A percentile compares a stretch with the other conserved stretches of the same genome.
Evolutionary conservation across 2,888 invertebrate species (phyloP).

Genomic region (Drosophila antonietae): DNA sequence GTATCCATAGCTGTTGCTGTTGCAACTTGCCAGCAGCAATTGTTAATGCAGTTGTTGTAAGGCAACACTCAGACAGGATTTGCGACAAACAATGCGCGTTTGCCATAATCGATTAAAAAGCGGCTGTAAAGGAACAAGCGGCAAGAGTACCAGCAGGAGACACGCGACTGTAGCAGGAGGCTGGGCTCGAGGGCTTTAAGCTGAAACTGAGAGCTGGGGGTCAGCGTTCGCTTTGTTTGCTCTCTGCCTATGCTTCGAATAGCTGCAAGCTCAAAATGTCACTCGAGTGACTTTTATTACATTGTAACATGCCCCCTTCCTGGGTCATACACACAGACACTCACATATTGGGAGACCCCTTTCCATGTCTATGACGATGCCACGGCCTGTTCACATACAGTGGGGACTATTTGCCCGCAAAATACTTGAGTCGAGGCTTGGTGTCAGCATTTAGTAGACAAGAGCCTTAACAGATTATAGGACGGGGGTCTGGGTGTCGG

Average conservation of each 20-base stretch:
- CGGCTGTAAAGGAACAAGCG: conserved; percentile 55
- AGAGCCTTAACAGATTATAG: conserved; percentile 38
- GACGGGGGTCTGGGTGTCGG: conserved; percentile 14
- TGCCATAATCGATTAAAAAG: conserved; percentile 76
- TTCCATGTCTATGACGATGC: conserved; percentile 7
- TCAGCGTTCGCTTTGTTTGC: conserved; percentile 68
- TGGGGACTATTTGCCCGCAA: conserved; percentile 78
- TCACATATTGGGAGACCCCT: background rate
- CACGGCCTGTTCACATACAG: conserved; percentile 1
- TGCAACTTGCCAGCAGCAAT: conserved; percentile 19
- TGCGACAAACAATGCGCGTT: conserved; percentile 66
- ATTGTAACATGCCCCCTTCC: conserved; percentile 24
- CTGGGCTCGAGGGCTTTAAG: conserved; percentile 9
- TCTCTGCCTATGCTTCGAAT: conserved; percentile 54
- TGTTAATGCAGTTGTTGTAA: conserved; percentile 41
- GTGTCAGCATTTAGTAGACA: conserved; percentile 78
- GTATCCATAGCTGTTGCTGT: background rate
- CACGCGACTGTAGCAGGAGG: conserved; percentile 5
- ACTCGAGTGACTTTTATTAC: conserved; percentile 80
- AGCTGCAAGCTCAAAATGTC: conserved; percentile 78
- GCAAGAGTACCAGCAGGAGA: conserved; percentile 18
- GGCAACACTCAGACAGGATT: conserved; percentile 77
- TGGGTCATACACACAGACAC: background rate
- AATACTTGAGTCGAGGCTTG: conserved; percentile 75
- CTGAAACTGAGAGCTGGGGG: conserved; percentile 21